These are phyloP conservation scores for Andrena bucephala DNA, from an alignment of 2,888 invertebrate species.

Conservation along the genomic window DNA sequence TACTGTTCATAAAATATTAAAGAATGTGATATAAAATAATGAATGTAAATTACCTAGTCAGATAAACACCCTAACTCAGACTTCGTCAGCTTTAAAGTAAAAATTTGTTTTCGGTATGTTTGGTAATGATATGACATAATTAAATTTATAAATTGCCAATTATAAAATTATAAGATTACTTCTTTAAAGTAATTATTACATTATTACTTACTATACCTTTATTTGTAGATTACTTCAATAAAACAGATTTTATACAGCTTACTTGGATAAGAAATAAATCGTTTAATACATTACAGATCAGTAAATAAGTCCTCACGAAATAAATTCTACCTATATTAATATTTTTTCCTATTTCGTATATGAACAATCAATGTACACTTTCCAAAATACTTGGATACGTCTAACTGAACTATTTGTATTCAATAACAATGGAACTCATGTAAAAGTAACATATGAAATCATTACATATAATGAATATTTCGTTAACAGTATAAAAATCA, in stretches of 20 bases:
- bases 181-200: neutral
- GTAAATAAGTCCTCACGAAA: conserved; percentile 41
- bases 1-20: neutral
- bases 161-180: conserved; percentile 16
- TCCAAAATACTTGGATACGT: conserved; percentile 13
- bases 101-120: conserved; percentile 20
- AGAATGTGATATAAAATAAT: conserved; percentile 5
- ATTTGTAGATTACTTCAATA: conserved; percentile 46
- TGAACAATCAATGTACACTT: conserved; percentile 18
- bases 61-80: neutral
- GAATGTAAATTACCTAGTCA: conserved; percentile 5
- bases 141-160: conserved; percentile 7
- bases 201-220: conserved; percentile 30
- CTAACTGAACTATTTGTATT: conserved; percentile 22
- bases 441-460: neutral
- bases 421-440: conserved; percentile 15
- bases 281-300: conserved; percentile 53
- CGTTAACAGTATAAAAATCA: conserved; percentile 49
- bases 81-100: conserved; percentile 5
- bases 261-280: conserved; percentile 33
- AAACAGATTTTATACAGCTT: conserved; percentile 6
- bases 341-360: conserved; percentile 7
- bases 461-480: neutral
- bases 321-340: neutral
- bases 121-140: conserved; percentile 7